Conservation (phyloP, 2,113 vertebrate genomes). For the Oryzias woworae region DNA sequence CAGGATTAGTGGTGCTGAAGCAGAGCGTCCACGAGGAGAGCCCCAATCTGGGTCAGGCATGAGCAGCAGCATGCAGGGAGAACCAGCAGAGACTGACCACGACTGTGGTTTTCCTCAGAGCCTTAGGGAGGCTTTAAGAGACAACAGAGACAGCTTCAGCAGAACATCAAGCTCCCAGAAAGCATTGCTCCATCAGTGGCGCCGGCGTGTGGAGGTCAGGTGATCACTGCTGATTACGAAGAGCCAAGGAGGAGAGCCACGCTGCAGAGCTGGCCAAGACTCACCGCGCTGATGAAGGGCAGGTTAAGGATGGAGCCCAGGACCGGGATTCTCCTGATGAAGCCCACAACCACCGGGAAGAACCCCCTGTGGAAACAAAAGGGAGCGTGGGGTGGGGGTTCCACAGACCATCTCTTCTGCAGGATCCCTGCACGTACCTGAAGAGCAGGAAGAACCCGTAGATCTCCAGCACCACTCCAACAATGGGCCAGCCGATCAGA, state of each 20-base stretch:
- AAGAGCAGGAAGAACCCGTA: conserved; percentile 98
- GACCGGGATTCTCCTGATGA: conserved; percentile 95
- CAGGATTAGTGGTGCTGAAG: neutral
- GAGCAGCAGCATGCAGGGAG: conserved; percentile 75
- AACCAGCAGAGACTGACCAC: conserved; percentile 90
- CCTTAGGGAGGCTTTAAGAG: conserved; percentile 89
- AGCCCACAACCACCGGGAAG: conserved; percentile 94
- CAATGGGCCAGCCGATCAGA: conserved; percentile 93
- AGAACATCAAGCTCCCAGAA: conserved; percentile 35
- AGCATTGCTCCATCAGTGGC: conserved; percentile 32
- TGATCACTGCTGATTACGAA: neutral
- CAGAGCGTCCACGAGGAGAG: neutral
- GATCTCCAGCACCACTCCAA: conserved; percentile 94
- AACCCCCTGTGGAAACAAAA: conserved; percentile 83
- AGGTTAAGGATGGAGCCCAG: conserved; percentile 96
- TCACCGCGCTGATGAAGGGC: conserved; percentile 95
- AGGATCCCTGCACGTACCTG: conserved; percentile 76
- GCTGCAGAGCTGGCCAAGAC: conserved; percentile 47
- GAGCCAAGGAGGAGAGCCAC: neutral
- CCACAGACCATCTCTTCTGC: too few species aligned
- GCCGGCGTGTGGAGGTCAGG: neutral
- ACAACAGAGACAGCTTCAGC: conserved; percentile 66
- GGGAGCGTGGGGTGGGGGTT: neutral
- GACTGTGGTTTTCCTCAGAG: conserved; percentile 87
- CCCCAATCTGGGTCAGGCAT: neutral